Evolutionary conservation across 1,140 invertebrate species (phyloP).

Genomic region (Scylla paramamosain): DNA sequence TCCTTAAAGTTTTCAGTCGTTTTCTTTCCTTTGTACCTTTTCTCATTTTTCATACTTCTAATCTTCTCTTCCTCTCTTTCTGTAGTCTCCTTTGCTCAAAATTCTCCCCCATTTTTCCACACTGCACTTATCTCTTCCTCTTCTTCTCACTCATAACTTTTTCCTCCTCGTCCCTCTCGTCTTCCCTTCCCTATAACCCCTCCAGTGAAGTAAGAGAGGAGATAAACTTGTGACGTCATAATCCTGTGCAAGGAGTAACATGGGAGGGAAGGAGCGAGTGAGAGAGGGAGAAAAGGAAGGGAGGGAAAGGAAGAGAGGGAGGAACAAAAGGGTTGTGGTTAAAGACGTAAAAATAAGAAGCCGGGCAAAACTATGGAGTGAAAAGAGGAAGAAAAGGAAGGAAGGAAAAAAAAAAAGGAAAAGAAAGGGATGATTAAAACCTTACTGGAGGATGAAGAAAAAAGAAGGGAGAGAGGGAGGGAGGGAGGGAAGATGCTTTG

Average conservation of each 20-base stretch:
- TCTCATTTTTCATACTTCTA: too few relatives aligned
- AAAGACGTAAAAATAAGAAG: background rate
- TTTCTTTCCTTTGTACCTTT: background rate
- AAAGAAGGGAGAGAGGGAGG: background rate
- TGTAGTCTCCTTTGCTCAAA: too few relatives aligned
- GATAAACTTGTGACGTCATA: too few relatives aligned
- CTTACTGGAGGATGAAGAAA: background rate
- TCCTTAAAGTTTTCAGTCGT: background rate
- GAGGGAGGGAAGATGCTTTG: background rate
- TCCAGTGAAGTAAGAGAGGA: too few relatives aligned
- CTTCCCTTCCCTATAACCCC: background rate
- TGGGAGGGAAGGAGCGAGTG: background rate
- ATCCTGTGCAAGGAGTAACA: too few relatives aligned
- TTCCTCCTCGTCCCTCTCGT: too few relatives aligned
- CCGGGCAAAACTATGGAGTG: background rate
- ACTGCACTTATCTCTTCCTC: too few relatives aligned
- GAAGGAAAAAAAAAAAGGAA: background rate
- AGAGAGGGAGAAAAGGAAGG: background rate
- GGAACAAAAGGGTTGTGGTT: background rate
- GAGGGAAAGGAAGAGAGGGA: background rate
- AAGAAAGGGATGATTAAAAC: background rate
- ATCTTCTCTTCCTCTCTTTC: too few relatives aligned
- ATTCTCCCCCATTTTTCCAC: too few relatives aligned
- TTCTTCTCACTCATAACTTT: too few relatives aligned
- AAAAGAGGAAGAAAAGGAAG: background rate